A percentile compares a stretch with the other conserved stretches of the same genome.
These are phyloP conservation scores for Oncopeltus fasciatus DNA, from an alignment of 1,140 invertebrate genomes.

Conservation along the genomic window DNA sequence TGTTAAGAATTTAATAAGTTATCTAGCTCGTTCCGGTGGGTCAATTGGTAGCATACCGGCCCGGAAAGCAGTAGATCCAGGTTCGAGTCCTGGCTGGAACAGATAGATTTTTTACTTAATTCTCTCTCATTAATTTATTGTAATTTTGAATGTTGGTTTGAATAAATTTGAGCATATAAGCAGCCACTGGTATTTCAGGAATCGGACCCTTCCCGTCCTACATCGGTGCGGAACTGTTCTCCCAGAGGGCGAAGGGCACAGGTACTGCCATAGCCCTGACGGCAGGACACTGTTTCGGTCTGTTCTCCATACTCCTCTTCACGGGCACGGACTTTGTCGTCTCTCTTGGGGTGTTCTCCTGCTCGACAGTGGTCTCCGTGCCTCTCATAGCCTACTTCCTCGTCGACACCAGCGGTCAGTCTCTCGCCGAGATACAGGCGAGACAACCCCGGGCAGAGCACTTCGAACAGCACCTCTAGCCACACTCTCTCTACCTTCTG, in stretches of 20 bases:
- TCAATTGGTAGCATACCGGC: too few species aligned
- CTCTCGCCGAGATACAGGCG: not conserved
- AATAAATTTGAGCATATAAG: too few species aligned
- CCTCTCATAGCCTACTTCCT: not conserved
- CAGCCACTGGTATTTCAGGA: slow-evolving; percentile 3
- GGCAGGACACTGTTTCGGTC: not conserved
- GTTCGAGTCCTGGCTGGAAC: too few species aligned
- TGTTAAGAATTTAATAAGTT: too few species aligned
- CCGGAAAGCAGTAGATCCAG: too few species aligned
- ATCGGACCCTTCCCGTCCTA: slow-evolving; percentile 4
- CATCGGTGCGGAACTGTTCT: not conserved
- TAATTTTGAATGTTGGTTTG: too few species aligned
- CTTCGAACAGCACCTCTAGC: too few species aligned
- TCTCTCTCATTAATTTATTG: too few species aligned
- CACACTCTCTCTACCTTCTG: too few species aligned
- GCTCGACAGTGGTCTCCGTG: not conserved
- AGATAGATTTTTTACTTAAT: too few species aligned
- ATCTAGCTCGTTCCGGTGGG: too few species aligned
- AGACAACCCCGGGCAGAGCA: too few species aligned
- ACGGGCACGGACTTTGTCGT: not conserved
- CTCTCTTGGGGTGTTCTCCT: not conserved
- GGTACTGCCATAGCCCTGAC: not conserved
- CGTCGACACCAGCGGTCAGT: not conserved
- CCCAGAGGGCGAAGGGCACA: not conserved
- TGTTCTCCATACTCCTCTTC: not conserved